Conservation (phyloP, 2,113 vertebrate genomes). For the Odontesthes bonariensis region DNA sequence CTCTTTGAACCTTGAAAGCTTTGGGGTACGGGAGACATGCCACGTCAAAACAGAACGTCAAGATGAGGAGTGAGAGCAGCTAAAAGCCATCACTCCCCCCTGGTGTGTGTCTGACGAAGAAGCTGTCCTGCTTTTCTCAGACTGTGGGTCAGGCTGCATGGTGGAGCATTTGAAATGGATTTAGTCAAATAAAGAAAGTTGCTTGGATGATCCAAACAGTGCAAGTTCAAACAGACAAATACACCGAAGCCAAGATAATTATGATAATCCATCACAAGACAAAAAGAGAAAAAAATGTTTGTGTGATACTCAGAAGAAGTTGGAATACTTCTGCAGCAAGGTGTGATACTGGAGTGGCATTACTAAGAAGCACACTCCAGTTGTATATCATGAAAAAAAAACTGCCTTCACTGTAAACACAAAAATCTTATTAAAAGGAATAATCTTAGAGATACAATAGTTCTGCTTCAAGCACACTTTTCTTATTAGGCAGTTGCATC, state of each 20-base stretch:
- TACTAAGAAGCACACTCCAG: no score
- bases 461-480: background rate
- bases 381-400: no score
- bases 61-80: slow-evolving; percentile 66
- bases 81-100: slow-evolving; percentile 59
- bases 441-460: background rate
- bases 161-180: slow-evolving; percentile 57
- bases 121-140: slow-evolving; percentile 66
- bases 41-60: slow-evolving; percentile 72
- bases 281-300: background rate
- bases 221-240: background rate
- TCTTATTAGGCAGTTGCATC: background rate
- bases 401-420: no score
- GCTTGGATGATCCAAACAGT: background rate
- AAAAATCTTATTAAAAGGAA: background rate
- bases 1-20: slow-evolving; percentile 80
- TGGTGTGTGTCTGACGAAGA: slow-evolving; percentile 48
- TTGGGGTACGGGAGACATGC: slow-evolving; percentile 68
- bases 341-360: background rate
- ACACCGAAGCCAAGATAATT: background rate
- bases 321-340: background rate
- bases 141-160: slow-evolving; percentile 65
- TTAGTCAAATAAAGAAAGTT: slow-evolving; percentile 44
- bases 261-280: background rate
- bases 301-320: no score